Evolutionary conservation across 2,797 vertebrate genomes (phyloP), one percentile per base, ranked within the genome.

Genomic region (Platalea minor): DNA sequence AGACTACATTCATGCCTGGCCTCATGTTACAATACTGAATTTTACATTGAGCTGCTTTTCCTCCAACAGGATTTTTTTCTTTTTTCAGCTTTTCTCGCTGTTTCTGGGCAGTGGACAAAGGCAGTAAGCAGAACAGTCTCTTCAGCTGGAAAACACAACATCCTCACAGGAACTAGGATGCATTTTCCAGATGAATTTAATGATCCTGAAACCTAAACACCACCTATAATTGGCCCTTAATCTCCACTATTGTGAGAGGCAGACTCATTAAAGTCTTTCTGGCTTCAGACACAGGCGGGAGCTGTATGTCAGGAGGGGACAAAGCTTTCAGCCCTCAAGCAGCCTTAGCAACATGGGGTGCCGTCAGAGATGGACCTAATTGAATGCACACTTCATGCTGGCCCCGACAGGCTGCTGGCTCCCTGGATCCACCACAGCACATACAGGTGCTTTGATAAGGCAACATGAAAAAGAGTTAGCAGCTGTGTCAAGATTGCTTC

Each of bases 171-270:
- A 89, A 51, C 87, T 9, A 37, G 29, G 61, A 74, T 91, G 72
- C 46, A 31, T 43, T 94, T 92, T 61, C 53, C 64, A 79, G 69
- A 88, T 85, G 15, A 83, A 93, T 78, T 72, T 94, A 94, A 96
- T 85, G 82, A 91, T 78, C 64, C 75, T 91, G 87, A 89, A 95
- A 91, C 31, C 41, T 29, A 88, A 94, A 88, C 87, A 75, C 31
- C 1, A 2, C n/a, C 68, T 93, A 17, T 88, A 94, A 96, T 88
- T 93, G 91, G 89, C 33, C 76, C 60, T 85, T 28, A 4, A 4
- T 39, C 78, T 64, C 33, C 2, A 12, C 64, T 68, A 0, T 31
- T 41, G 72, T 65, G 68, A 88, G 29, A 92, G 46, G 60, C 77
- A 94, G 63, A 37, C 51, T 96, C 86, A 92, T 92, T 94, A 91